Evolutionary conservation across 2,888 invertebrate genomes (phyloP).

Genomic region (Gryllus longicercus): DNA sequence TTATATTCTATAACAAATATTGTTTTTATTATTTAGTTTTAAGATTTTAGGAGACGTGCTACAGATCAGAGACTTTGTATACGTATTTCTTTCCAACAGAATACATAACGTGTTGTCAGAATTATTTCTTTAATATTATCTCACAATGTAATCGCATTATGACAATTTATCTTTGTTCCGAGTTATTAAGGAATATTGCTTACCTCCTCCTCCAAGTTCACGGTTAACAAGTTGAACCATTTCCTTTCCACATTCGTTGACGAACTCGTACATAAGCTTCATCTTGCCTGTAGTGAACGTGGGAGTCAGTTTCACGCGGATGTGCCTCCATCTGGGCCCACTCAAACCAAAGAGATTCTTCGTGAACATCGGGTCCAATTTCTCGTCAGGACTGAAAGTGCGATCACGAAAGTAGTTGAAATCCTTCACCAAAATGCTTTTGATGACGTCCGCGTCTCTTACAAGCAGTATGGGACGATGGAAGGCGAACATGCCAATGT

Average conservation of each 20-base stretch:
- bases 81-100: too few species aligned
- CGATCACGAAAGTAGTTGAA: conserved; percentile 24
- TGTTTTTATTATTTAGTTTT: too few species aligned
- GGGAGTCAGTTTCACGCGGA: conserved; percentile 24
- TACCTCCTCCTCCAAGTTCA: too few species aligned
- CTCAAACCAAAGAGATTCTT: conserved; percentile 24
- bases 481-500: conserved; percentile 27
- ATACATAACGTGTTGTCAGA: too few species aligned
- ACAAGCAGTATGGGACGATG: conserved; percentile 27
- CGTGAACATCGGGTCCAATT: conserved; percentile 22
- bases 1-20: too few species aligned
- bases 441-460: conserved; percentile 22
- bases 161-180: too few species aligned
- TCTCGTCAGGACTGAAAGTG: not conserved
- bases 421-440: conserved; percentile 29
- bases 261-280: conserved; percentile 30
- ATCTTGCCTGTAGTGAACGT: conserved; percentile 31
- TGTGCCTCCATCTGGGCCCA: conserved; percentile 25
- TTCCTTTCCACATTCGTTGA: conserved; percentile 24
- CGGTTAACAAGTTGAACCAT: not conserved
- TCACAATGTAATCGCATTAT: too few species aligned
- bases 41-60: too few species aligned
- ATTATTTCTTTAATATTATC: too few species aligned
- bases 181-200: too few species aligned
- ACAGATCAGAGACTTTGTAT: too few species aligned